A percentile compares a stretch with the other conserved stretches of the same genome.
phyloP scores from a whole-genome alignment of 2,113 vertebrate species.

The Mesocricetus auratus region DNA sequence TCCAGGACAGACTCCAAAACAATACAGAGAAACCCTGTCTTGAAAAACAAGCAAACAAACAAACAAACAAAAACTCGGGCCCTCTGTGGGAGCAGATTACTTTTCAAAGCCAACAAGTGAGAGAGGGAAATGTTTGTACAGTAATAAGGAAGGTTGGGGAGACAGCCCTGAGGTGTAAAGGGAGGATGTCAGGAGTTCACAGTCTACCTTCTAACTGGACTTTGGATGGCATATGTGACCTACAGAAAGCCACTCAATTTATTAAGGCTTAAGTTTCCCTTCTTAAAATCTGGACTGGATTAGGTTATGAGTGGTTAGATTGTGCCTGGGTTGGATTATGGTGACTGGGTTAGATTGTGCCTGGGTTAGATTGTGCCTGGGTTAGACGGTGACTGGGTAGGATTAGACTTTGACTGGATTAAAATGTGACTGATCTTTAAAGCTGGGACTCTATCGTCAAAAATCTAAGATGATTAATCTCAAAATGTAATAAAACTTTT shows the following conservation, averaged over 20 bases:
- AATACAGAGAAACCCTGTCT: too few relatives aligned
- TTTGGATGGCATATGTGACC: background rate
- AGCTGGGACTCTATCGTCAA: conserved; percentile 33
- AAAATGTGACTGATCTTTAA: background rate
- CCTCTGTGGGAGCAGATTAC: background rate
- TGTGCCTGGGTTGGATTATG: background rate
- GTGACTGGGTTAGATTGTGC: background rate
- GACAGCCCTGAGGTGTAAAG: accelerated
- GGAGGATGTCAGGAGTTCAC: background rate
- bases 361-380: background rate
- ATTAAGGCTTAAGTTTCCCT: background rate
- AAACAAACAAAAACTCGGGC: too few relatives aligned
- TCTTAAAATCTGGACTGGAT: conserved; percentile 16
- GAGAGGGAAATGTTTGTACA: background rate
- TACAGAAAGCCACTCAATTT: background rate
- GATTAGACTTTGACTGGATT: background rate
- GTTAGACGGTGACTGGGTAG: background rate
- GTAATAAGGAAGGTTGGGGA: background rate
- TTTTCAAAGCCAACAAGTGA: background rate
- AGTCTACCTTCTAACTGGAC: background rate
- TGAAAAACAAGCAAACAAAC: too few relatives aligned
- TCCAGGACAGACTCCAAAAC: too few relatives aligned
- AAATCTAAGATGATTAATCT: background rate
- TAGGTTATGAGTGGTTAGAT: too few relatives aligned
- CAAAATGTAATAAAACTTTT: conserved; percentile 41